Conservation (phyloP, 2,797 vertebrate species). For the Prunella strophiata region DNA sequence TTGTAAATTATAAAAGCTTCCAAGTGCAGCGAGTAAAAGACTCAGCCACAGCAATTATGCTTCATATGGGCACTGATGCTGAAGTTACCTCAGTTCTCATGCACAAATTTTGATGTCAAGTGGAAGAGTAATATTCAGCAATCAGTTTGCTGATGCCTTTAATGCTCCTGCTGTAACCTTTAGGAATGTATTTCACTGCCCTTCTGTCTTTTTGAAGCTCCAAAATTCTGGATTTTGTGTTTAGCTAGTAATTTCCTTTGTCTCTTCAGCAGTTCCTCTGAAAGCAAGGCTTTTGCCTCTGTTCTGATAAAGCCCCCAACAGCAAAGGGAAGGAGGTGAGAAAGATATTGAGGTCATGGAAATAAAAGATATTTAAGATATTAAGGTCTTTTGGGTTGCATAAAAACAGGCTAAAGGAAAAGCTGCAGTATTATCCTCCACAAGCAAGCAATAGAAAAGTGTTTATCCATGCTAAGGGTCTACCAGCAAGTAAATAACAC, state of each 20-base stretch:
- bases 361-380: neutral
- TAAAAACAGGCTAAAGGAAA: neutral
- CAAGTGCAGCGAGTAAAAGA: neutral
- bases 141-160: neutral
- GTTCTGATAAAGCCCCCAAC: neutral
- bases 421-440: neutral
- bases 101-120: neutral
- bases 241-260: neutral
- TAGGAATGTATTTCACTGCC: neutral
- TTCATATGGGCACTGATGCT: neutral
- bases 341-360: neutral
- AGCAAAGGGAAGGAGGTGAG: neutral
- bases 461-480: neutral
- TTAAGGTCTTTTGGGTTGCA: neutral
- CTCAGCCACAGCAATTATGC: neutral
- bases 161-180: neutral
- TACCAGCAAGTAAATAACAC: neutral
- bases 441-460: neutral
- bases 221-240: neutral
- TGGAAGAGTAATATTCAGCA: neutral
- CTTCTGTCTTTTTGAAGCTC: neutral
- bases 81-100: neutral
- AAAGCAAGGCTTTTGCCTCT: neutral
- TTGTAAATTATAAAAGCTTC: conserved; percentile 2
- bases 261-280: neutral